phyloP scores from a whole-genome alignment of 2,113 vertebrate species.

The Leucoraja erinaceus region DNA sequence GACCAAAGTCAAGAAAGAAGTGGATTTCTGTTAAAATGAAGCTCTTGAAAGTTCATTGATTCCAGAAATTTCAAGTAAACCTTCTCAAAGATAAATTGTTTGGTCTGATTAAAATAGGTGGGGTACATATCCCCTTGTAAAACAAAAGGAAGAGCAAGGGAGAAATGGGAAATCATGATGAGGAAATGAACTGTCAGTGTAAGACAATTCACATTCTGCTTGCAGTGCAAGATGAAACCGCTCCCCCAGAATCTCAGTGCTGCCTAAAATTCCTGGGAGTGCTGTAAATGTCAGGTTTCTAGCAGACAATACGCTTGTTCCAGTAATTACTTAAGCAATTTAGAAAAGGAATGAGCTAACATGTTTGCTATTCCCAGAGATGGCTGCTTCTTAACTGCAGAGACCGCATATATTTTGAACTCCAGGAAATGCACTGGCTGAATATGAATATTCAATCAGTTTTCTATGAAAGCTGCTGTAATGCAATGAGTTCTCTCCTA shows the following conservation, averaged over 20 bases:
- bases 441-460: neutral
- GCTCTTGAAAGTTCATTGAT: neutral
- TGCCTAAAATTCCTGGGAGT: neutral
- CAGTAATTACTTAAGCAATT: conserved; percentile 8
- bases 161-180: neutral
- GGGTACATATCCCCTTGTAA: neutral
- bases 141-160: neutral
- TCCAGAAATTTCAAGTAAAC: neutral
- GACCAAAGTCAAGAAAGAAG: neutral
- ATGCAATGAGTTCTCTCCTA: neutral
- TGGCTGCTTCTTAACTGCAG: neutral
- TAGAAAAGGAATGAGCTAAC: conserved; percentile 4
- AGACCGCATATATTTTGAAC: neutral
- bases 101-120: neutral
- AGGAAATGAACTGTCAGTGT: neutral
- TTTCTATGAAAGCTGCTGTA: neutral
- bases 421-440: neutral
- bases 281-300: neutral
- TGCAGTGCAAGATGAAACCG: neutral
- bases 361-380: conserved; percentile 9
- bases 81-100: neutral
- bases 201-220: neutral
- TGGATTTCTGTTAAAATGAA: conserved; percentile 2
- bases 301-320: neutral
- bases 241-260: neutral